Percentiles rank a stretch among this genome's conserved stretches.
Evolutionary conservation across 2,113 vertebrate species (phyloP).

Genomic region (Rhinolophus ferrumequinum): DNA sequence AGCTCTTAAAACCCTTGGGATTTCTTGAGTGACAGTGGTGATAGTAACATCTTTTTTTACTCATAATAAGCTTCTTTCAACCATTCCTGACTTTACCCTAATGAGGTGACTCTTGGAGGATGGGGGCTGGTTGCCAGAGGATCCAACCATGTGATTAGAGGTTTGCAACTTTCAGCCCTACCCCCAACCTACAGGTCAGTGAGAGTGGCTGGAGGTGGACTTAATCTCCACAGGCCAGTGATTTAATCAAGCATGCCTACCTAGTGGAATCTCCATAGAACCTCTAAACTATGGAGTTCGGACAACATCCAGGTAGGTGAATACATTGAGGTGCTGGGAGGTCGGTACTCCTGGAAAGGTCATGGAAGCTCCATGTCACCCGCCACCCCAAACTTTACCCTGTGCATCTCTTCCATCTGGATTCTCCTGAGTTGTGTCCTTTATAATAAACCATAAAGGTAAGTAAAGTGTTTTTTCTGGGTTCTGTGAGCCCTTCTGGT

Average conservation of each 20-base stretch:
- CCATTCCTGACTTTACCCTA: not conserved
- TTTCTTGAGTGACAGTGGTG: not conserved
- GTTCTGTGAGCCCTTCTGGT: not conserved
- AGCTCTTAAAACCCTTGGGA: not conserved
- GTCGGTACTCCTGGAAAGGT: not conserved
- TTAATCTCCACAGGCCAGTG: not conserved
- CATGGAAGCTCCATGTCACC: not conserved
- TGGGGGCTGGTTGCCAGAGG: not conserved
- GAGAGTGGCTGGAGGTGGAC: not conserved
- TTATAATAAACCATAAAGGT: not conserved
- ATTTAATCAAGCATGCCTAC: not conserved
- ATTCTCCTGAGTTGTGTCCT: not conserved
- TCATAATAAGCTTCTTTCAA: not conserved
- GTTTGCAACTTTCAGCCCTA: not conserved
- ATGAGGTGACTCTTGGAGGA: not conserved
- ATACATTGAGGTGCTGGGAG: not conserved
- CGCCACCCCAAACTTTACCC: not conserved
- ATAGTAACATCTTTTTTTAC: not conserved
- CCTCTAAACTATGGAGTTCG: not conserved
- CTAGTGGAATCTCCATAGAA: not conserved
- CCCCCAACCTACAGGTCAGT: not conserved
- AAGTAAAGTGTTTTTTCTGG: not conserved
- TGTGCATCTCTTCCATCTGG: not conserved
- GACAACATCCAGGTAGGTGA: not conserved
- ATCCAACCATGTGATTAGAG: not conserved